Percentiles rank a stretch among this genome's conserved stretches.
These are phyloP conservation scores for Notocelia uddmanniana DNA, from an alignment of 2,888 invertebrate species.

Conservation along the genomic window DNA sequence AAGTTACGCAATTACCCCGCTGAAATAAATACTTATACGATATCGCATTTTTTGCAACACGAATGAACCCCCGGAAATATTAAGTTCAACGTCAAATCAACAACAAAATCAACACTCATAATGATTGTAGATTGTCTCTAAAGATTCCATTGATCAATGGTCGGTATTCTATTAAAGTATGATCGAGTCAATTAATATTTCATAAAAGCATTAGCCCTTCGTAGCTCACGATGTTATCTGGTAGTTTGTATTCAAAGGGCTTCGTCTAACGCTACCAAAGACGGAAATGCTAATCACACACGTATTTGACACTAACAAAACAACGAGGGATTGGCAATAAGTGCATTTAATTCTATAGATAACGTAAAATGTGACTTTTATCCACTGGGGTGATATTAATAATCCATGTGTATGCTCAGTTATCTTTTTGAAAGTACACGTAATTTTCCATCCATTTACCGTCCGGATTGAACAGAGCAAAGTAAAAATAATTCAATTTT, in stretches of 20 bases:
- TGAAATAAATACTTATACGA: background rate
- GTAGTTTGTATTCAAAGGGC: constrained; percentile 72
- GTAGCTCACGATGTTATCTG: constrained; percentile 68
- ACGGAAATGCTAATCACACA: constrained; percentile 73
- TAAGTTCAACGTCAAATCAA: constrained; percentile 13
- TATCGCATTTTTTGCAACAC: background rate
- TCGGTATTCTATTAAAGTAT: constrained; percentile 39
- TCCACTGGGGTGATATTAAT: too few relatives aligned
- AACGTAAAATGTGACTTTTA: too few relatives aligned
- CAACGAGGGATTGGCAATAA: constrained; percentile 37
- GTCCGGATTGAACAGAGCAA: too few relatives aligned
- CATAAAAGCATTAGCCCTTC: constrained; percentile 61
- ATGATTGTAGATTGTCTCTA: constrained; percentile 30
- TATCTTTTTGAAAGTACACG: too few relatives aligned
- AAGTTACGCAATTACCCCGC: too few relatives aligned
- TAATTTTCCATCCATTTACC: too few relatives aligned
- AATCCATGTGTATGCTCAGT: too few relatives aligned
- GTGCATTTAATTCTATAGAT: constrained; percentile 20
- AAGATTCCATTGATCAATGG: constrained; percentile 24
- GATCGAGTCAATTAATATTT: constrained; percentile 55
- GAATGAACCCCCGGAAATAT: background rate
- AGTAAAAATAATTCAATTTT: too few relatives aligned
- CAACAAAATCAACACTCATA: constrained; percentile 8
- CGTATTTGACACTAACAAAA: constrained; percentile 65
- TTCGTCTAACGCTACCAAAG: constrained; percentile 72